These are phyloP conservation scores for Ruditapes philippinarum DNA, from an alignment of 1,140 invertebrate genomes.

Conservation along the genomic window DNA sequence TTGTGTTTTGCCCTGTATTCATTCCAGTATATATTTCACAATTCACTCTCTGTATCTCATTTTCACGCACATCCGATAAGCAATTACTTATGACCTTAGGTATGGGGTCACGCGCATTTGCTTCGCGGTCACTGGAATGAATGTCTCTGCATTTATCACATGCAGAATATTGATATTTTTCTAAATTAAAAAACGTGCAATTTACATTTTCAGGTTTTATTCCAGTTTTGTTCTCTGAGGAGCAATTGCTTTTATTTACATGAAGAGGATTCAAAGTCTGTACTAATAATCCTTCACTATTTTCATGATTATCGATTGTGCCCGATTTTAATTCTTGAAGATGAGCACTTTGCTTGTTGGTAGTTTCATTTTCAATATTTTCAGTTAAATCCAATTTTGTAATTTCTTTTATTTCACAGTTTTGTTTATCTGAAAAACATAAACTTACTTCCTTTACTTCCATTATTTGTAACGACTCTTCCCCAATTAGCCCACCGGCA, in stretches of 20 bases:
- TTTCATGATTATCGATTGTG: too few species aligned
- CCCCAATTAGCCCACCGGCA: neutral
- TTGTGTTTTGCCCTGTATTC: neutral
- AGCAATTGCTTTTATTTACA: too few species aligned
- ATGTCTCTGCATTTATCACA: neutral
- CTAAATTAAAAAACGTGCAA: neutral
- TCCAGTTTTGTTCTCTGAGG: too few species aligned
- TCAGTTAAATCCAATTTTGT: too few species aligned
- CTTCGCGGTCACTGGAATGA: neutral
- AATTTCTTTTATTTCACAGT: neutral
- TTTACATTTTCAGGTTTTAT: too few species aligned
- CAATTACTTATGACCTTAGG: slow-evolving; percentile 25
- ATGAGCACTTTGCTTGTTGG: too few species aligned
- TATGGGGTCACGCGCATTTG: neutral
- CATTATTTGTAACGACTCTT: neutral
- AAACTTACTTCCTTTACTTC: neutral
- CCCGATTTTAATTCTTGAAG: too few species aligned
- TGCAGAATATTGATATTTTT: neutral
- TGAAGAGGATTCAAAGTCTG: too few species aligned
- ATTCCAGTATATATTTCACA: neutral
- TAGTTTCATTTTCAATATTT: too few species aligned
- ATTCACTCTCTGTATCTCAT: neutral
- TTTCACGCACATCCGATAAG: neutral
- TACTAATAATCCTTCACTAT: too few species aligned
- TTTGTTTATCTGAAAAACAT: neutral